These are phyloP conservation scores for Plebejus anna DNA, from an alignment of 2,888 invertebrate species.

Conservation along the genomic window DNA sequence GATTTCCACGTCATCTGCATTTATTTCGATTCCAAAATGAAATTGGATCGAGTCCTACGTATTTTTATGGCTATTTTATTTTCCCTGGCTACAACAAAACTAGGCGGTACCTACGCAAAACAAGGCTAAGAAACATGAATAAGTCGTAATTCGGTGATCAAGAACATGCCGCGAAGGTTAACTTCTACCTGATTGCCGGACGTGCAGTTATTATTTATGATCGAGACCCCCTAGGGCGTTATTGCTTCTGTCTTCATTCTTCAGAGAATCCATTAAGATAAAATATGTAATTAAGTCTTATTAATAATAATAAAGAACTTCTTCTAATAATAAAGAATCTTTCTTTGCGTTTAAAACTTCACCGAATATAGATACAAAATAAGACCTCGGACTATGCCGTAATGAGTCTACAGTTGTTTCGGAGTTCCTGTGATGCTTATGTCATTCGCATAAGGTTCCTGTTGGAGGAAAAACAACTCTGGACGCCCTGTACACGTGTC, in stretches of 20 bases:
- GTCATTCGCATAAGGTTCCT: background rate
- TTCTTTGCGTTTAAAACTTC: background rate
- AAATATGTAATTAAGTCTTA: background rate
- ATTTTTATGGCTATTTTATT: conserved; percentile 3
- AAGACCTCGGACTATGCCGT: background rate
- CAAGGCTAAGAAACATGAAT: conserved; percentile 12
- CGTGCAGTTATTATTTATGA: conserved; percentile 16
- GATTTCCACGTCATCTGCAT: too few species aligned
- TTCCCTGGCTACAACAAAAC: background rate
- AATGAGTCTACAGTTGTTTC: background rate
- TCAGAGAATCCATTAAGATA: background rate
- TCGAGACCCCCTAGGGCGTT: background rate
- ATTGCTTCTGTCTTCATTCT: background rate
- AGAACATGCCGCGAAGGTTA: conserved; percentile 24
- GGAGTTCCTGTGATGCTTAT: background rate
- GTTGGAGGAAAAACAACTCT: background rate
- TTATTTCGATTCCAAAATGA: too few species aligned
- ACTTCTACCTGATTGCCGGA: conserved; percentile 31
- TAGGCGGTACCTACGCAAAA: background rate
- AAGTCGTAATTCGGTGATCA: conserved; percentile 24
- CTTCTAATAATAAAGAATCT: too few species aligned
- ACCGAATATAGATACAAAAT: background rate
- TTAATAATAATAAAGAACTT: background rate
- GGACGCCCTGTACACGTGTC: background rate
- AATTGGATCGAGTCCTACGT: too few species aligned